A percentile compares a stretch with the other conserved stretches of the same genome.
Conservation (phyloP, 2,113 vertebrate species). For the Rostratula benghalensis region DNA sequence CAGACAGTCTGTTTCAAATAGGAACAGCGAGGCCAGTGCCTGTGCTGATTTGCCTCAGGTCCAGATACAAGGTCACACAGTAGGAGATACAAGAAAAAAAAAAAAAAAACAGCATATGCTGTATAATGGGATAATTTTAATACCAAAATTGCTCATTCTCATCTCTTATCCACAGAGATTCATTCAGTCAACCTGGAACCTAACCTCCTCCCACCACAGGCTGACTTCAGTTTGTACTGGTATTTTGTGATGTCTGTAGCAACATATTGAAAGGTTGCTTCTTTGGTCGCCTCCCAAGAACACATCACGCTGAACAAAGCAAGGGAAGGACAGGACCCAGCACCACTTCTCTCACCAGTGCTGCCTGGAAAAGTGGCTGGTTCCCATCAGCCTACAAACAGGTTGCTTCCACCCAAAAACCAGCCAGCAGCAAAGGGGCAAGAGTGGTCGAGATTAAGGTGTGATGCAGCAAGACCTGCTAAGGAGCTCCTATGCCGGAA, state of each 20-base stretch:
- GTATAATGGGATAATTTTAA: not conserved
- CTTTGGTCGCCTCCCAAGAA: not conserved
- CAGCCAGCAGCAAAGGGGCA: not conserved
- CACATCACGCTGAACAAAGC: not conserved
- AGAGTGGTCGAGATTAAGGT: not conserved
- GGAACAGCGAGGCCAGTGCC: not conserved
- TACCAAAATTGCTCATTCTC: not conserved
- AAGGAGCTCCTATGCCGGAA: not conserved
- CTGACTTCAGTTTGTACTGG: not conserved
- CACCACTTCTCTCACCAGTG: not conserved
- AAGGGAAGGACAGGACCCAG: not conserved
- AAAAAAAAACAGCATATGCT: not conserved
- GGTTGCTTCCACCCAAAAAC: not conserved
- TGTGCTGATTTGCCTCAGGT: not conserved
- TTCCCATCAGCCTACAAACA: not conserved
- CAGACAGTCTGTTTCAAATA: not conserved
- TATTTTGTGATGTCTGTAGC: not conserved
- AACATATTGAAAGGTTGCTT: not conserved
- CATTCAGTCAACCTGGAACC: not conserved
- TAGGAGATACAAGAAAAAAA: not conserved
- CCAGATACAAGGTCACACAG: not conserved
- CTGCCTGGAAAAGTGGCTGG: not conserved
- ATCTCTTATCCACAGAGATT: not conserved
- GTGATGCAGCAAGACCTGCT: not conserved
- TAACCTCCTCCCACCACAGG: not conserved